A percentile compares a stretch with the other conserved stretches of the same genome.
Conservation (phyloP, 2,113 vertebrate species). For the Microtus oregoni region DNA sequence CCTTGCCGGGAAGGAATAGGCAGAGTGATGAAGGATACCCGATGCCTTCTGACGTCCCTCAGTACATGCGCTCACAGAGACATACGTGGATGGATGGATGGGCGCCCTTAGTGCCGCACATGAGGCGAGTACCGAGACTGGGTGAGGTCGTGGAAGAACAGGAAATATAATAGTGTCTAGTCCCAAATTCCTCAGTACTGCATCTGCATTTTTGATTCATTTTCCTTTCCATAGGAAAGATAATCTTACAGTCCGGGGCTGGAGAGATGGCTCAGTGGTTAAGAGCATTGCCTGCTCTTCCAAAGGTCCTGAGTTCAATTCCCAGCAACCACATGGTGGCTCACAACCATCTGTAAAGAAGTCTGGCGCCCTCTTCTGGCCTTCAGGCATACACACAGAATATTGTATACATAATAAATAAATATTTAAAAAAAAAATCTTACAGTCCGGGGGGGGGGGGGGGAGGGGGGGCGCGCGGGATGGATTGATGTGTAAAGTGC, state of each 20-base stretch:
- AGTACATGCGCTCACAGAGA: background rate
- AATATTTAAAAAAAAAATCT: too few species aligned
- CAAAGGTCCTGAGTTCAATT: too few species aligned
- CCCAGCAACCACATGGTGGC: too few species aligned
- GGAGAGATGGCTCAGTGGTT: too few species aligned
- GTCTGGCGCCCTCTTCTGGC: too few species aligned
- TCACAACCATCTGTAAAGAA: too few species aligned
- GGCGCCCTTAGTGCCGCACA: background rate
- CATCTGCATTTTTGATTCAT: constrained; percentile 30
- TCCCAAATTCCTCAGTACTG: background rate
- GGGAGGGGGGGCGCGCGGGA: too few species aligned
- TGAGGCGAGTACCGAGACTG: background rate
- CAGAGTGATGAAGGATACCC: background rate
- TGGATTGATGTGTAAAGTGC: background rate
- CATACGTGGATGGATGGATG: background rate
- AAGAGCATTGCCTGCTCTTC: too few species aligned
- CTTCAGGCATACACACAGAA: too few species aligned
- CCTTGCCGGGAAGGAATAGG: background rate
- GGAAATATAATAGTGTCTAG: background rate
- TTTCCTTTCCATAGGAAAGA: background rate
- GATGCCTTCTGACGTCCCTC: background rate
- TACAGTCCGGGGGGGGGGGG: too few species aligned
- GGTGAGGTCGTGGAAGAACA: background rate
- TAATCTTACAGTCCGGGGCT: background rate
- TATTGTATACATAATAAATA: too few species aligned